These are phyloP conservation scores for Phoxinus dragarum DNA, from an alignment of 2,797 vertebrate genomes.

Conservation along the genomic window DNA sequence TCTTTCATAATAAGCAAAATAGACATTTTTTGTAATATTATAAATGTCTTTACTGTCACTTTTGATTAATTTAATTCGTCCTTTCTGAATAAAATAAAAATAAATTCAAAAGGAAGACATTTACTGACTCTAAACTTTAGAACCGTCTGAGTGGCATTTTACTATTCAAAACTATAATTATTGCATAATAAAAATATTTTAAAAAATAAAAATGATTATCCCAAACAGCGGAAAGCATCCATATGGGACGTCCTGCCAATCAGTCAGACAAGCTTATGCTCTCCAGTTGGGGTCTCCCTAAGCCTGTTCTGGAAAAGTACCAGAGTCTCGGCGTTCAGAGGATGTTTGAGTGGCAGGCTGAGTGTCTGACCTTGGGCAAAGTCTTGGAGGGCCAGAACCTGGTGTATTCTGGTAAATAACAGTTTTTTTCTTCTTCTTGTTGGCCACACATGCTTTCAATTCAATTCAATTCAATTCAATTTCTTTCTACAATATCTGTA, in stretches of 20 bases:
- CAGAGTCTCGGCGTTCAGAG: conserved; percentile 84
- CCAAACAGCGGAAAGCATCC: conserved; percentile 74
- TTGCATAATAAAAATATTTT: background rate
- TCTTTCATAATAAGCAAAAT: background rate
- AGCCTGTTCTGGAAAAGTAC: conserved; percentile 87
- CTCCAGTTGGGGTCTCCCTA: conserved; percentile 92
- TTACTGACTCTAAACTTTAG: background rate
- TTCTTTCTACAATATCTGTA: conserved; percentile 1
- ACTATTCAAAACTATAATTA: background rate
- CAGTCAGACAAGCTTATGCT: conserved; percentile 87
- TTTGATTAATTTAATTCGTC: background rate
- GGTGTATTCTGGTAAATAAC: conserved; percentile 90
- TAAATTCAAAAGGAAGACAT: background rate
- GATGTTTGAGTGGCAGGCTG: conserved; percentile 98
- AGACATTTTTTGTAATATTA: background rate
- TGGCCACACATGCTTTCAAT: background rate
- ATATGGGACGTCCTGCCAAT: conserved; percentile 79
- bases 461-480: no score
- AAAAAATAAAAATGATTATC: background rate
- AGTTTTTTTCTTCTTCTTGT: background rate
- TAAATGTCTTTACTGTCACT: background rate
- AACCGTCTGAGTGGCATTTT: background rate
- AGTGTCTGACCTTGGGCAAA: conserved; percentile 89
- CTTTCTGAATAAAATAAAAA: background rate
- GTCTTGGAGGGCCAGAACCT: conserved; percentile 93